Evolutionary conservation across 1,140 invertebrate species (phyloP).

Genomic region (Latrodectus geometricus): DNA sequence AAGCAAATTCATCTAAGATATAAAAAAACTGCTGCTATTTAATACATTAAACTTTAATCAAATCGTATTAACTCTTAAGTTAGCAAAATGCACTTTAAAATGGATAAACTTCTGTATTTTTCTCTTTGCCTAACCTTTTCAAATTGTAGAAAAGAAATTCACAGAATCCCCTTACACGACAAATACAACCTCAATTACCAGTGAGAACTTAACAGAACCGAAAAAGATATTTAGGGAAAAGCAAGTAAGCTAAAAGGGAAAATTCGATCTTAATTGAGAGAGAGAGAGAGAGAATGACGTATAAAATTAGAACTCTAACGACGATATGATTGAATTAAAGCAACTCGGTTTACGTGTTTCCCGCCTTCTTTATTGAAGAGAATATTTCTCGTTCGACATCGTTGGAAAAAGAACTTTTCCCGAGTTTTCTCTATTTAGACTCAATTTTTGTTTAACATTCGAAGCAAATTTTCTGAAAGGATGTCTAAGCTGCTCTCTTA

Average conservation of each 20-base stretch:
- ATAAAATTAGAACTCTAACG: conserved; percentile 49
- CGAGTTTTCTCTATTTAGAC: conserved; percentile 12
- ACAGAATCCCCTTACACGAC: background rate
- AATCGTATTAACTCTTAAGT: too few relatives aligned
- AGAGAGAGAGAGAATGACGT: too few relatives aligned
- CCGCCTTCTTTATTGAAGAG: background rate
- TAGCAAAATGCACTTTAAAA: too few relatives aligned
- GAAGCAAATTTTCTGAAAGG: too few relatives aligned
- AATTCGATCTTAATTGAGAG: conserved; percentile 49
- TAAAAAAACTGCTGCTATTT: too few relatives aligned
- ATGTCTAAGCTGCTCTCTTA: too few relatives aligned
- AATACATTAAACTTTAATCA: too few relatives aligned
- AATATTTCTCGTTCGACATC: background rate
- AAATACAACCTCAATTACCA: conserved; percentile 33
- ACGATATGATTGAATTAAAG: conserved; percentile 54
- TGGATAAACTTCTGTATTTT: too few relatives aligned
- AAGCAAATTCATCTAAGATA: too few relatives aligned
- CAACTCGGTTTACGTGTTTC: conserved; percentile 10
- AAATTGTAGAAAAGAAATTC: too few relatives aligned
- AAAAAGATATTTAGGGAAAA: conserved; percentile 31
- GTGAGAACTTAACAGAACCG: conserved; percentile 14
- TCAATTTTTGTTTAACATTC: background rate
- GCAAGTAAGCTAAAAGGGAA: conserved; percentile 8
- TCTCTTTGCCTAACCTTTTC: too few relatives aligned
- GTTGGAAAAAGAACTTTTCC: conserved; percentile 13